Percentiles rank a stretch among this genome's conserved stretches.
Conservation (phyloP, 2,113 vertebrate species). For the Emydura subglobosa region DNA sequence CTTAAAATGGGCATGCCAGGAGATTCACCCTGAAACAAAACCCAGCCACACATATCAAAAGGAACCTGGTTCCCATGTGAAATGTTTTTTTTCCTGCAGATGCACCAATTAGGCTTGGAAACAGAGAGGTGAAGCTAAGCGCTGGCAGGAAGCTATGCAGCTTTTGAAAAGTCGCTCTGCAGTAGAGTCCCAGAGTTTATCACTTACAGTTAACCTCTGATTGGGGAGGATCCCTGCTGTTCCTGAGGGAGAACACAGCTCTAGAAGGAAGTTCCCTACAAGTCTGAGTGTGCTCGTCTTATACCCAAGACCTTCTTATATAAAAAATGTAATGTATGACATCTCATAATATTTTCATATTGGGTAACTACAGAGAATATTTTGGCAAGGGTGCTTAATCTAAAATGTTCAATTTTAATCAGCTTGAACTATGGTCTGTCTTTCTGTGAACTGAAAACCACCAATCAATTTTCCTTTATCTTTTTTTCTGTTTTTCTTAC, state of each 20-base stretch:
- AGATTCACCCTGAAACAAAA: background rate
- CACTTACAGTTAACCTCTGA: conserved; percentile 21
- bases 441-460: conserved; percentile 92
- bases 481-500: conserved; percentile 89
- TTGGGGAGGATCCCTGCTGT: conserved; percentile 5
- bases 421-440: conserved; percentile 92
- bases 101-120: background rate
- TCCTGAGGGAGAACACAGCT: conserved; percentile 54
- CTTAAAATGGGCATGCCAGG: background rate
- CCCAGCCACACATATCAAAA: background rate
- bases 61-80: background rate
- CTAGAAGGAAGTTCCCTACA: conserved; percentile 47
- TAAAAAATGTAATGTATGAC: conserved; percentile 74
- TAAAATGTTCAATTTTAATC: conserved; percentile 90
- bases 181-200: conserved; percentile 48
- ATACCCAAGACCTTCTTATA: conserved; percentile 12
- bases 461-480: conserved; percentile 93
- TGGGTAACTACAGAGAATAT: conserved; percentile 87
- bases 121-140: background rate
- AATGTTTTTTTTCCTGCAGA: background rate
- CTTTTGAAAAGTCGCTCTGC: background rate
- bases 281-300: conserved; percentile 20
- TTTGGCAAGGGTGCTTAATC: conserved; percentile 88
- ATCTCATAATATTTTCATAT: conserved; percentile 83
- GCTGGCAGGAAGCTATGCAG: background rate